Base-by-base conservation (phyloP, 2,888 invertebrate species). In the Philereme transversata region DNA sequence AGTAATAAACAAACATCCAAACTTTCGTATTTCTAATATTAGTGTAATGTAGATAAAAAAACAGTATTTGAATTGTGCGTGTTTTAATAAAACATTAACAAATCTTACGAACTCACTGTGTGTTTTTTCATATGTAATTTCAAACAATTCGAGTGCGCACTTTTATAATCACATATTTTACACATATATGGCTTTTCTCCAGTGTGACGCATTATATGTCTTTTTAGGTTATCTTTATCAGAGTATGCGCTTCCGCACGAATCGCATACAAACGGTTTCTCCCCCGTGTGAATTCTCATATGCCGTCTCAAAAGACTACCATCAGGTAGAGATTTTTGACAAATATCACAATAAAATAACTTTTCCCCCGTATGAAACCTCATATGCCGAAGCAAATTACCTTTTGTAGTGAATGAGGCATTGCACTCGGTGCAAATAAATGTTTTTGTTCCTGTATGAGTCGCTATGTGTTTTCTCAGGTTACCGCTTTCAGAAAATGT, bases 181-280 rank as follows among this genome's bases (percentile, higher is more conserved):
- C 62, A 62, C 4, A 8, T 11, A 55, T 45, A 59, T 36, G 58
- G 50, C 41, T 54, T 53, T 33, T 46, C 53, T 3, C 57, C 57
- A 0, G 51, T 47, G 7, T 62, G 62, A 4, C 38, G 41, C 47
- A 11, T n/a, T 47, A 51, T 50, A 40, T 62, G 62, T 7, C 33
- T 41, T n/a, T 47, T 55, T 4, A 47, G 47, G 9, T 45, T 44
- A 11, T 48, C 51, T 34, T 41, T 51, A 52, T 90, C 51, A 78
- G 84, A 71, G 80, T 90, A 92, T 38, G 76, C 66, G 2, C 87
- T 79, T 0, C 86, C 86, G 75, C 92, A 92, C 36, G 74, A 71
- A 0, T 45, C 34, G 40, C 60, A 60, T n/a, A n/a, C 7, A 33
- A 22, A 60, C 2, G 60, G 55, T 4, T 8, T 41, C 8, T 60